phyloP scores from a whole-genome alignment of 2,888 invertebrate species.

The Dryadula phaetusa region DNA sequence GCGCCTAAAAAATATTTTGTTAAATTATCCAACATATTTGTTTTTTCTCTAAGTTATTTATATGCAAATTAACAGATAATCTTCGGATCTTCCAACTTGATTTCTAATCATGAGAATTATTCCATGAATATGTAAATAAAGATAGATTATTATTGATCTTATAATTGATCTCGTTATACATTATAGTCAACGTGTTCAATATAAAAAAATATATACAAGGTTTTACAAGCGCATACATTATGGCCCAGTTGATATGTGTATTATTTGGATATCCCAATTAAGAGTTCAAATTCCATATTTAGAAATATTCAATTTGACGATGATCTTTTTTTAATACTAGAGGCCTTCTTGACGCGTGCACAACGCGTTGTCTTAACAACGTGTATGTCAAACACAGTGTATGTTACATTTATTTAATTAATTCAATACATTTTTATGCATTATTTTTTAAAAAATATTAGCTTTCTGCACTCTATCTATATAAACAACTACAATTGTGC shows the following conservation, averaged over 20 bases:
- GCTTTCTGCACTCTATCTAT: no score
- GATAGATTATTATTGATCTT: slow-evolving; percentile 3
- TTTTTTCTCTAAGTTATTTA: not conserved
- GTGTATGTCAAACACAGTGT: no score
- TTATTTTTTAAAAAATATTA: no score
- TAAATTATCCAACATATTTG: not conserved
- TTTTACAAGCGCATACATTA: not conserved
- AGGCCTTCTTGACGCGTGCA: no score
- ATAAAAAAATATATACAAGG: not conserved
- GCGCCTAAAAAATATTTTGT: not conserved
- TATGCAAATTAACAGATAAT: slow-evolving; percentile 13
- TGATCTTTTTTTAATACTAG: no score
- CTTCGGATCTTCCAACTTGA: not conserved
- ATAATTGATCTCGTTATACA: not conserved
- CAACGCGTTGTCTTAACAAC: no score
- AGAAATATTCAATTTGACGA: not conserved
- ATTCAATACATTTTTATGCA: no score
- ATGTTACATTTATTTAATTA: no score
- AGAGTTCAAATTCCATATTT: not conserved
- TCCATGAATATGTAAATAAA: not conserved
- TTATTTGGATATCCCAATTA: not conserved
- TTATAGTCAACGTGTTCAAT: not conserved
- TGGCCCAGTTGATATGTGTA: not conserved
- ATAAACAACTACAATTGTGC: no score
- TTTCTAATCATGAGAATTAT: slow-evolving; percentile 13